These are phyloP conservation scores for Marcusenius ussheri DNA, from an alignment of 2,113 vertebrate species.

Conservation along the genomic window DNA sequence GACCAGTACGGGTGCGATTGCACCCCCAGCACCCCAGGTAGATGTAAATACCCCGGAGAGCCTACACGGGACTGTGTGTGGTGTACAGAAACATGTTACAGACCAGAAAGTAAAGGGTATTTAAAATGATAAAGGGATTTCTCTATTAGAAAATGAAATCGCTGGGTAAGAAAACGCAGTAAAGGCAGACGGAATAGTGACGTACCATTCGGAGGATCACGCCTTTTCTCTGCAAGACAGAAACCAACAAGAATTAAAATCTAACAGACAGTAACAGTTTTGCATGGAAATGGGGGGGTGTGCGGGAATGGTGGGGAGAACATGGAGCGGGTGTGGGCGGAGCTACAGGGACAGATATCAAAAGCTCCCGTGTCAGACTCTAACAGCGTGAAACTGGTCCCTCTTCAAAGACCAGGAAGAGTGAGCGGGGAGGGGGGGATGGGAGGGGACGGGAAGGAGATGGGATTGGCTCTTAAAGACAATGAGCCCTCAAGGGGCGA, in stretches of 20 bases:
- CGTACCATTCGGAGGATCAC: constrained; percentile 66
- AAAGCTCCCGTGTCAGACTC: background rate
- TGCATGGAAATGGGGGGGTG: constrained; percentile 35
- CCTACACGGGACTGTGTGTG: background rate
- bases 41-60: background rate
- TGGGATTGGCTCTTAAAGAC: background rate
- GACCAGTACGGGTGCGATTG: background rate
- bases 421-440: background rate
- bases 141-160: background rate
- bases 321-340: background rate
- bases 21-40: background rate
- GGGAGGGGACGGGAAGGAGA: background rate
- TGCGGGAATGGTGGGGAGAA: background rate
- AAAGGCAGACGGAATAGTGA: constrained; percentile 11
- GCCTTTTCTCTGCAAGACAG: constrained; percentile 69
- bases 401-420: constrained; percentile 15
- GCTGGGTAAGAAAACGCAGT: background rate
- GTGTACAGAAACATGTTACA: background rate
- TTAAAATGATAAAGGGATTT: background rate
- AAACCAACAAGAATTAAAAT: constrained; percentile 49
- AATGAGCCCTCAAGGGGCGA: background rate
- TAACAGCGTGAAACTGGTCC: background rate
- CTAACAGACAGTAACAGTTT: background rate
- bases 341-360: background rate
- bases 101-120: background rate